Evolutionary conservation across 2,888 invertebrate species (phyloP), one percentile per base, ranked within the genome.

Genomic region (Mythimna loreyi): DNA sequence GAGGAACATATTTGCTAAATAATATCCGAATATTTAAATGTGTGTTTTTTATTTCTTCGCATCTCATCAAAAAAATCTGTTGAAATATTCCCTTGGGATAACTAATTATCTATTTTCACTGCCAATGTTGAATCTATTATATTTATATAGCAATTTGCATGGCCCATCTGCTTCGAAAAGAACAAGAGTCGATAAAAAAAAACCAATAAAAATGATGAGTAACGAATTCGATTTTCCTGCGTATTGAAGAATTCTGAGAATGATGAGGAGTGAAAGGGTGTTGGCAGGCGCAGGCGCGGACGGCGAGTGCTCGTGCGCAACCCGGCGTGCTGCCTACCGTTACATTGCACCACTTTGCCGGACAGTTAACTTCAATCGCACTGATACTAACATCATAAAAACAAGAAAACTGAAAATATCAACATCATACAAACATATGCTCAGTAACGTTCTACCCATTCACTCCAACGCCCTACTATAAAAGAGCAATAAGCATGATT

Each of bases 331-430:
- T 85, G 83, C 86, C 91, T 88, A 92, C 92, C 93, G 93, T 93
- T 93, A 93, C 71, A 74, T 88, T 92, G 91, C 91, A 92, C 91
- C 90, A 93, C 86, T 93, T 92, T 85, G 78, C 78, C 80, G 87
- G 88, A 91, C 92, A 90, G 92, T 92, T 92, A 91, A 83, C 84
- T 83, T 85, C 86, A 86, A 82, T 80, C 83, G 82, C 73, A 59
- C 67, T 47, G 57, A 71, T 78, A 72, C 67, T 66, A 71, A 75
- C 70, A 74, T 80, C 73, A 78, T 73, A 78, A 61, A 59, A 68
- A 67, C 53, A 68, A 50, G 67, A 65, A 61, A 68, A 73, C 55
- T 55, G 21, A 76, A 68, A 65, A 81, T 60, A 62, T 59, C 30
- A 65, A 55, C 67, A 68, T 21, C 53, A 8, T 16, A 56, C 58